Base-by-base conservation (phyloP, 35 echinoderm and acorn worm genomes). In the Apostichopus japonicus region DNA sequence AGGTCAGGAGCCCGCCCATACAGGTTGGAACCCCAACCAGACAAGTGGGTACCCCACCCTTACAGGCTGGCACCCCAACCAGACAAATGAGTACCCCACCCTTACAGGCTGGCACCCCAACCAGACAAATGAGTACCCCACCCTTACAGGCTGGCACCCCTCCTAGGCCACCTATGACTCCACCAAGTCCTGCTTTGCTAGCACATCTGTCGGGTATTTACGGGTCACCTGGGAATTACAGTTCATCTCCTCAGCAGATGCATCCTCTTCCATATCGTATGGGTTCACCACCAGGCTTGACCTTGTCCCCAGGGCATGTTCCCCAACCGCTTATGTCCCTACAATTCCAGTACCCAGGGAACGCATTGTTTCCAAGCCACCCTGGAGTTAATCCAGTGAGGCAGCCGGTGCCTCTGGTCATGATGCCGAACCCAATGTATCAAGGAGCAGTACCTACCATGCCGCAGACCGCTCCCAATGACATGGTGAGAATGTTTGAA, bases 271-370 rank as follows among this genome's bases (percentile, higher is more conserved):
- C 19, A 9, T 84, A 57, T 84, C 55, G 81, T 24, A 59, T 84
- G 81, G 81, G 81, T 7, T 57, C 81, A 84, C 55, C 81, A 23
- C 54, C 81, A 59, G 71, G 15, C 5, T n/a, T 53, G 5, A 58
- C 81, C 21, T n/a, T 58, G 56, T 84, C 81, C 15, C 81, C 81
- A 84, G 23, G 81, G 55, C 81, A 55, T 84, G 23, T 57, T 8
- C 23, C 81, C 4, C 81, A 14, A 22, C 16, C 14, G 8, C 21
- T 23, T 0, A n/a, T 75, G 71, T 75, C 71, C 16, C 71, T 23
- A 6, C 71, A 22, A 21, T 6, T 19, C 71, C 71, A 75, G 71
- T 84, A 57, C n/a, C 56, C 81, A 4, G 81, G 81, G 22, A 84
- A 55, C 15, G 4, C 57, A 0, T 8, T 58, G 3, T 84, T 58